These are phyloP conservation scores for Acyrthosiphon pisum DNA, from an alignment of 1,140 invertebrate genomes.

Conservation along the genomic window DNA sequence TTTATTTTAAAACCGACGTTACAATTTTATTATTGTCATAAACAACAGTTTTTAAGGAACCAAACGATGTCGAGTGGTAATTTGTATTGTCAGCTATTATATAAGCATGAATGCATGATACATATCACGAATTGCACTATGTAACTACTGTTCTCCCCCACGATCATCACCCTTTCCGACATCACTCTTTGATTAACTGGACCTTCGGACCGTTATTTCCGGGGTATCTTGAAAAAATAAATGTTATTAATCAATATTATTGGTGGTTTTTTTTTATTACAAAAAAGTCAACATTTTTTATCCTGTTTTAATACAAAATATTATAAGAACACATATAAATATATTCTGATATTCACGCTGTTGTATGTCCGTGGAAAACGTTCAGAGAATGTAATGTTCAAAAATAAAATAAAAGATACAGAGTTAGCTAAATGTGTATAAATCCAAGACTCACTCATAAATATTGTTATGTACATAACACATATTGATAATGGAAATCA, in stretches of 20 bases:
- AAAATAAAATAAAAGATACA: not conserved
- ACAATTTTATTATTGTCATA: not conserved
- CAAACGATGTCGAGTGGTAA: rapidly evolving
- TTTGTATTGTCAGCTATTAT: not conserved
- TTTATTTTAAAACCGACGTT: not conserved
- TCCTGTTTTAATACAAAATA: not conserved
- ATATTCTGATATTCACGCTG: not conserved
- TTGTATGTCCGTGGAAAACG: not conserved
- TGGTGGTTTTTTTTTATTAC: not conserved
- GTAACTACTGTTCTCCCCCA: not conserved
- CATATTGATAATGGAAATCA: not conserved
- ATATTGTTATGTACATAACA: too few relatives aligned
- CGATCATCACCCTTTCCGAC: not conserved
- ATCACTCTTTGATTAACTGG: not conserved
- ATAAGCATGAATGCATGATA: not conserved
- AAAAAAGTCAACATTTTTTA: not conserved
- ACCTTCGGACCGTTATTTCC: too few relatives aligned
- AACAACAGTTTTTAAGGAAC: not conserved
- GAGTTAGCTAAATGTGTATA: not conserved
- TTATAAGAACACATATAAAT: not conserved
- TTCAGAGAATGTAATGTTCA: not conserved
- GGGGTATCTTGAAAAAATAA: not conserved
- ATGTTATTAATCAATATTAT: not conserved
- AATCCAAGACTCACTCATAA: not conserved
- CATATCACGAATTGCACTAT: not conserved